Evolutionary conservation across 2,797 vertebrate genomes (phyloP), one percentile per base, ranked within the genome.

Genomic region (Neosilurus hyrtlii): DNA sequence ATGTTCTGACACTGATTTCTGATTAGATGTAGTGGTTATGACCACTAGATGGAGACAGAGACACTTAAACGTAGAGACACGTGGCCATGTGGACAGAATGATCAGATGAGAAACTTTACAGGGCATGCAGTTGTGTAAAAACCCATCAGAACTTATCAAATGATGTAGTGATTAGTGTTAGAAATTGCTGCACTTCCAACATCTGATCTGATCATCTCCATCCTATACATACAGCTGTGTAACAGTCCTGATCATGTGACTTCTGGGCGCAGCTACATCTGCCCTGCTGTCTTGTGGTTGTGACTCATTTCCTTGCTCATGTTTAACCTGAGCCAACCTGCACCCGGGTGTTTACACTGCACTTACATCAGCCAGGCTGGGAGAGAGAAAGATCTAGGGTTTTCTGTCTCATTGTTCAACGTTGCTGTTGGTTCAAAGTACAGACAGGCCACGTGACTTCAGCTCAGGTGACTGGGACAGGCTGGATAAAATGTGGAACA

Each of bases 391-490:
- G 73, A 56, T 43, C 54, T 12, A 24, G 59, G 9, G 49, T 30
- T 67, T 82, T 35, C 66, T 68, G 37, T 57, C 30, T 77, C 26
- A 49, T 67, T 61, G 76, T 86, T 51, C 11, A 49, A 57, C 65
- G 49, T 57, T 20, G 9, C 14, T 76, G 79, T 84, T 84, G 76
- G 80, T 74, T 66, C 24, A 67, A 59, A 30, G 71, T 54, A 10
- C 62, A 22, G 51, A 49, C 62, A 62, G 56, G 26, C 4, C 85
- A 83, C 11, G 76, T 81, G 84, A 30, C 54, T 71, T 37, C 5
- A 2, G 73, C 51, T 66, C 76, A 82, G 81, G 83, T 86, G 81
- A 80, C 54, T 59, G 71, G 18, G 10, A 26, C 24, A 26, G 68
- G 35, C 14, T 35, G 1, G 57, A 77, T 74, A 82, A 82, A 26